These are phyloP conservation scores for Enteromius argenteus DNA, from an alignment of 2,797 vertebrate genomes.

Conservation along the genomic window DNA sequence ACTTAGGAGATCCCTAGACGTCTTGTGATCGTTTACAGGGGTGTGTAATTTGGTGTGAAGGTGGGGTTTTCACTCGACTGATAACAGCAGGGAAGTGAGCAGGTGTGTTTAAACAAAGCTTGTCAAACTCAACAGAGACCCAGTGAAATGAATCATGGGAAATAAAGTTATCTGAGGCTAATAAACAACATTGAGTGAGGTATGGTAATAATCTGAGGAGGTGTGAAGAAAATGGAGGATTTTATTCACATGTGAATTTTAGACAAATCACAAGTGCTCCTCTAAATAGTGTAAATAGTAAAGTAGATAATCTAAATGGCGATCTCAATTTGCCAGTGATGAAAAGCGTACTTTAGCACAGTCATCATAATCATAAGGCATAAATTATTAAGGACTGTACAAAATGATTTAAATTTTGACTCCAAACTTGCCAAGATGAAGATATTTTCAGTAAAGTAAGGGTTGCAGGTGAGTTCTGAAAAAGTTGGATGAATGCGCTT, in stretches of 20 bases:
- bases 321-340: background rate
- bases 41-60: slow-evolving; percentile 52
- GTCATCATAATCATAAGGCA: background rate
- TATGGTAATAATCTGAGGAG: background rate
- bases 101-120: slow-evolving; percentile 67
- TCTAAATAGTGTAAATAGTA: background rate
- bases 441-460: background rate
- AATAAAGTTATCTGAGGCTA: slow-evolving; percentile 9
- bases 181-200: slow-evolving; percentile 12
- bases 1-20: background rate
- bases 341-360: background rate
- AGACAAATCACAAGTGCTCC: slow-evolving; percentile 13
- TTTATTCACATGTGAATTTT: background rate
- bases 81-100: slow-evolving; percentile 70
- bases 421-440: background rate
- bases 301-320: too few species aligned
- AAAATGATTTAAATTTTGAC: background rate
- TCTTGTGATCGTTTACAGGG: background rate
- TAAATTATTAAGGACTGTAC: background rate
- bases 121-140: slow-evolving; percentile 34
- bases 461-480: background rate
- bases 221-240: background rate
- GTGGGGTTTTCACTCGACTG: slow-evolving; percentile 64
- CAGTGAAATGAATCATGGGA: slow-evolving; percentile 32
- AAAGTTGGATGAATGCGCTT: background rate